Evolutionary conservation across 2,888 invertebrate species (phyloP).

Genomic region (Limenitis arthemis): DNA sequence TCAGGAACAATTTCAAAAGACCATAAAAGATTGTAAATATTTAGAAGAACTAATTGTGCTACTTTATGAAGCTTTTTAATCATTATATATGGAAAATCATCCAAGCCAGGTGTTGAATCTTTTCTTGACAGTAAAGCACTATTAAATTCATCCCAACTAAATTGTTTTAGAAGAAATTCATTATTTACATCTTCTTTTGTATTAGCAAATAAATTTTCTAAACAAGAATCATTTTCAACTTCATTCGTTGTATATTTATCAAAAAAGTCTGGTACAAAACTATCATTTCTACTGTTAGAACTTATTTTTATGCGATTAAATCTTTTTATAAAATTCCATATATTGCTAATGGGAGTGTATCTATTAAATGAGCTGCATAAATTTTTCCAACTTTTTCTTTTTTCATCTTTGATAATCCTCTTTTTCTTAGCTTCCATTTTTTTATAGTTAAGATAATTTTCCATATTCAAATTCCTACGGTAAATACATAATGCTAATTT

Average conservation of each 20-base stretch:
- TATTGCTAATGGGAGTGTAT: conserved; percentile 9
- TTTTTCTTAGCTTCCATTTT: conserved; percentile 18
- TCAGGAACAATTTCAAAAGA: conserved; percentile 9
- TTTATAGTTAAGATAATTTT: conserved; percentile 20
- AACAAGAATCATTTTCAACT: not conserved
- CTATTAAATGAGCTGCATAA: conserved; percentile 19
- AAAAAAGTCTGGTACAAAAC: conserved; percentile 6
- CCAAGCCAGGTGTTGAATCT: conserved; percentile 18
- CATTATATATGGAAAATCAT: conserved; percentile 16
- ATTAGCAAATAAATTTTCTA: not conserved
- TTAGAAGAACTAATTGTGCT: conserved; percentile 9
- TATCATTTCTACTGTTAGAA: conserved; percentile 2
- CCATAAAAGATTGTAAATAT: conserved; percentile 19
- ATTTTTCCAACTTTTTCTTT: conserved; percentile 13
- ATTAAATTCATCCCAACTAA: conserved; percentile 12
- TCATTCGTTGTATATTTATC: not conserved
- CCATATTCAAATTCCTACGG: conserved; percentile 5
- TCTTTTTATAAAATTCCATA: conserved; percentile 12
- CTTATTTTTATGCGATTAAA: conserved; percentile 4
- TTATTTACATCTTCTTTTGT: not conserved
- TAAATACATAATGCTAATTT: conserved; percentile 9
- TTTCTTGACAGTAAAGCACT: conserved; percentile 13
- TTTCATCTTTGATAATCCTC: conserved; percentile 9
- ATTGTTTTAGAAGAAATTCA: conserved; percentile 7
- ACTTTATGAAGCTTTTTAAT: conserved; percentile 11